A percentile compares a stretch with the other conserved stretches of the same genome.
Evolutionary conservation across 2,113 vertebrate species (phyloP).

Genomic region (Semicossyphus pulcher): DNA sequence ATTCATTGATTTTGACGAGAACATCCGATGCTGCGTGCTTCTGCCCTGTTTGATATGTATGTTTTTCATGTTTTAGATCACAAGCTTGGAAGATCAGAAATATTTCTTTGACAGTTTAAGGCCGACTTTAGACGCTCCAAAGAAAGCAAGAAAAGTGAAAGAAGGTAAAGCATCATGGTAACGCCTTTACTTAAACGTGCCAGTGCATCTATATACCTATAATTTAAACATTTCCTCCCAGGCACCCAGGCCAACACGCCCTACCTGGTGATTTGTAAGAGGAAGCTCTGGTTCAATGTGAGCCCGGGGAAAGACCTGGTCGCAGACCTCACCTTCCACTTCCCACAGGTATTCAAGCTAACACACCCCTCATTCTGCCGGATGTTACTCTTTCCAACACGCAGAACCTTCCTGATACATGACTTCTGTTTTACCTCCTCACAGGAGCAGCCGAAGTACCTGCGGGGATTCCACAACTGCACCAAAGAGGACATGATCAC

Average conservation of each 20-base stretch:
- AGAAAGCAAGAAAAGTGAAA: slow-evolving; percentile 86
- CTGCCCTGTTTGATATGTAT: not conserved
- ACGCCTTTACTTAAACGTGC: not conserved
- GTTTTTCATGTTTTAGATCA: slow-evolving; percentile 78
- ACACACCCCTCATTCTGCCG: not conserved
- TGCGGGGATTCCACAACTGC: slow-evolving; percentile 90
- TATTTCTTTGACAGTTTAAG: slow-evolving; percentile 95
- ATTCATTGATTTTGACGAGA: not conserved
- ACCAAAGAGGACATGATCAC: slow-evolving; percentile 87
- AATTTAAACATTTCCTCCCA: slow-evolving; percentile 44
- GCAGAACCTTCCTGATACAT: not conserved
- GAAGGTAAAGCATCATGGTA: slow-evolving; percentile 82
- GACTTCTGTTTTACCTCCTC: slow-evolving; percentile 14
- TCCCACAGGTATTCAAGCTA: slow-evolving; percentile 86
- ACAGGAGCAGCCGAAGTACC: slow-evolving; percentile 92
- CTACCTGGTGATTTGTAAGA: slow-evolving; percentile 91
- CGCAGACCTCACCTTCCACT: slow-evolving; percentile 92
- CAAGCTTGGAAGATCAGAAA: slow-evolving; percentile 88
- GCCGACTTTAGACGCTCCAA: slow-evolving; percentile 85
- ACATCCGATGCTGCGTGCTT: too few relatives aligned
- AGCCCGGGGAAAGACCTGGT: slow-evolving; percentile 88
- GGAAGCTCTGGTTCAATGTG: slow-evolving; percentile 95
- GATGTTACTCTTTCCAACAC: not conserved
- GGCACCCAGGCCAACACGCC: slow-evolving; percentile 65
- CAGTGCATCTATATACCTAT: not conserved